phyloP scores from a whole-genome alignment of 2,888 invertebrate genomes.

The Graphium colonna region DNA sequence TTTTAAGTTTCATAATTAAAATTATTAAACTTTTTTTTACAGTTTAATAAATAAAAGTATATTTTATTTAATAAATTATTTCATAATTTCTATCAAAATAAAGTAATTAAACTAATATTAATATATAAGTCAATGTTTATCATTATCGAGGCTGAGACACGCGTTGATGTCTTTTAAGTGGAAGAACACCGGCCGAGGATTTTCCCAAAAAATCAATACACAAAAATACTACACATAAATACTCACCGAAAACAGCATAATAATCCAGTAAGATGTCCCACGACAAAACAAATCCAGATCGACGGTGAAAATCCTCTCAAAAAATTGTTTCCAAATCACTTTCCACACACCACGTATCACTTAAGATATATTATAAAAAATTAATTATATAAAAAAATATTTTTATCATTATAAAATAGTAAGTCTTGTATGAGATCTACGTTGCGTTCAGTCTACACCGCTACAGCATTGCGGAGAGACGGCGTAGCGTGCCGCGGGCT shows the following conservation, averaged over 20 bases:
- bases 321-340: conserved; percentile 61
- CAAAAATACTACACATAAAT: background rate
- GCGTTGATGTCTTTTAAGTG: conserved; percentile 75
- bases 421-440: conserved; percentile 78
- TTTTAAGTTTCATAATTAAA: too few relatives aligned
- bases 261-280: conserved; percentile 43
- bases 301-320: conserved; percentile 50
- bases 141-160: conserved; percentile 35
- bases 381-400: too few relatives aligned
- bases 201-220: background rate
- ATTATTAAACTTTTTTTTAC: too few relatives aligned
- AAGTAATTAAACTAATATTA: too few relatives aligned
- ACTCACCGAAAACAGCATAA: conserved; percentile 59
- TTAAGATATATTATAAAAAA: conserved; percentile 49
- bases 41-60: too few relatives aligned
- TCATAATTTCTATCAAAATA: too few relatives aligned
- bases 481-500: conserved; percentile 68
- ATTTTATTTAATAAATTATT: too few relatives aligned
- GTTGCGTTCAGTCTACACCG: conserved; percentile 75
- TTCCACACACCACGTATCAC: conserved; percentile 67
- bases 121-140: too few relatives aligned
- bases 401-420: too few relatives aligned
- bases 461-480: conserved; percentile 58
- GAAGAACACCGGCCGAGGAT: conserved; percentile 28
- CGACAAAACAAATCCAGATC: conserved; percentile 51